Conservation (phyloP, 2,888 invertebrate species). For the Euspilapteryx auroguttella region DNA sequence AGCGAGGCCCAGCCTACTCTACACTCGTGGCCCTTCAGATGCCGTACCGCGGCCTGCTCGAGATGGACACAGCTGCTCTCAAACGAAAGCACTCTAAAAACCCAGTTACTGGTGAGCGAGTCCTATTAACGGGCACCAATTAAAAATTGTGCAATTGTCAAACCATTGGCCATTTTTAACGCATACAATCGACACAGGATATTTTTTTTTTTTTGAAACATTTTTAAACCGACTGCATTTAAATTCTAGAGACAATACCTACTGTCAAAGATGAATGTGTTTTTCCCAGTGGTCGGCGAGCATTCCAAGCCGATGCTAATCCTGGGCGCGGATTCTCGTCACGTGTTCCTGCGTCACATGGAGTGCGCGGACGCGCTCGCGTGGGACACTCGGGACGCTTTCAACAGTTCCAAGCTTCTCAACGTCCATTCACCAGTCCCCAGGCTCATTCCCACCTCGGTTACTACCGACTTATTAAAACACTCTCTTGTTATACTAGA, state of each 20-base stretch:
- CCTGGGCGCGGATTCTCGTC: conserved; percentile 22
- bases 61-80: conserved; percentile 65
- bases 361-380: conserved; percentile 58
- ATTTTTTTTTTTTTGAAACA: too few species aligned
- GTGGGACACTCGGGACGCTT: conserved; percentile 55
- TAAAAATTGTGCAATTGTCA: too few species aligned
- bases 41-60: conserved; percentile 63
- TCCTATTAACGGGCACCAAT: too few species aligned
- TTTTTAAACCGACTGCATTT: too few species aligned
- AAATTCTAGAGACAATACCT: too few species aligned
- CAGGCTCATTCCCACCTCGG: conserved; percentile 56
- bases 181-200: too few species aligned
- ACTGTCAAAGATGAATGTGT: too few species aligned
- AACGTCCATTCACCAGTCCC: conserved; percentile 53
- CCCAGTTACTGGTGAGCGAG: conserved; percentile 26
- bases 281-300: conserved; percentile 25
- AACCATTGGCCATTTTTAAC: too few species aligned
- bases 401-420: conserved; percentile 36
- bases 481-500: conserved; percentile 59
- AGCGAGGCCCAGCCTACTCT: conserved; percentile 56
- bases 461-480: conserved; percentile 50
- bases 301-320: conserved; percentile 22
- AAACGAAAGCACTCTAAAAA: conserved; percentile 60
- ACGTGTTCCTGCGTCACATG: conserved; percentile 51
- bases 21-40: conserved; percentile 67